Base-by-base conservation (phyloP, 2,888 invertebrate genomes). In the Drosophila rubida region DNA sequence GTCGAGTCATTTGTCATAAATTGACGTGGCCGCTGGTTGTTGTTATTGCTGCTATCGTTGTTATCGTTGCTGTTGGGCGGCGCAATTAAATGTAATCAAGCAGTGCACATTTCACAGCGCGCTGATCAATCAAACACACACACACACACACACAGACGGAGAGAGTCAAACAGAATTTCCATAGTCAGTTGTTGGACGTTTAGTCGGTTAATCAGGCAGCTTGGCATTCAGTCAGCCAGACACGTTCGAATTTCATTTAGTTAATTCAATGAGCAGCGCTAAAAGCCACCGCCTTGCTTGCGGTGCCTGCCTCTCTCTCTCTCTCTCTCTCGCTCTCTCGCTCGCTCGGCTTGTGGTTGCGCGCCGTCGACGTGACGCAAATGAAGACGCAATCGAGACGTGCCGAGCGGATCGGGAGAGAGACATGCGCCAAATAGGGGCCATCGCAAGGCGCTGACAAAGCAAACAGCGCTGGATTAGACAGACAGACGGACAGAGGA, bases 161-260 rank as follows among this genome's bases (percentile, higher is more conserved):
- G n/a, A n/a, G n/a, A n/a, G n/a, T n/a, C n/a, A n/a, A n/a, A n/a
- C n/a, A n/a, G n/a, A 65, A 71, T 71, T 63, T 74, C 41, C 60
- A 74, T 74, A 61, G 44, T 49, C 51, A 35, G 19, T 19, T 3
- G 48, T 58, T 46, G 9, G 19, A 13, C 46, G 42, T 53, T 67
- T 50, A 42, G 71, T 59, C 58, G 45, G 81, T 79, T 86, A 82
- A 80, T 86, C 67, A 69, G 67, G 59, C 35, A 49, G 55, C 54
- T 66, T 61, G 48, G 27, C 76, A 75, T 64, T 68, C 54, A 45
- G 58, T 55, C 69, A 64, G 64, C 45, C 51, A 60, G 74, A 76
- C 82, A 87, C 73, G 87, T 87, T 82, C 79, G 69, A 87, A 81
- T 82, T 87, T 84, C 76, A 82, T 87, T 82, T 71, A 67, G 70